Evolutionary conservation across 23 tunicate species (phyloP).

Genomic region (Trididemnum nubilum): DNA sequence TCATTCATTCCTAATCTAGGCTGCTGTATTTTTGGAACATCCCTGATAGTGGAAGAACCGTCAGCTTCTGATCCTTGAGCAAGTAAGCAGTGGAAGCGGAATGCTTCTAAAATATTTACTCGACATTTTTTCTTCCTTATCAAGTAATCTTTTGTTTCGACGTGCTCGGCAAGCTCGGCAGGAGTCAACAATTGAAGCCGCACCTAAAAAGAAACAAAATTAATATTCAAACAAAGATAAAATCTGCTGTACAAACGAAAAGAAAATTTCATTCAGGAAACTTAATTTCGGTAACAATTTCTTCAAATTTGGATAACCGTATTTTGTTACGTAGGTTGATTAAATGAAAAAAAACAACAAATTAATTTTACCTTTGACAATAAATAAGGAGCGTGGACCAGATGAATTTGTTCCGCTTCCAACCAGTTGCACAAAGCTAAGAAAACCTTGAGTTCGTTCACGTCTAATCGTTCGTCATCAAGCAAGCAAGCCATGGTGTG

Average conservation of each 20-base stretch:
- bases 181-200: constrained; percentile 72
- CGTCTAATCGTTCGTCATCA: constrained; percentile 75
- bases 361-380: constrained; percentile 77
- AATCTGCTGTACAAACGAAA: neutral
- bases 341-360: too few relatives aligned
- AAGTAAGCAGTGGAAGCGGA: constrained; percentile 73
- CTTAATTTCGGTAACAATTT: too few relatives aligned
- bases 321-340: neutral
- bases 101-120: constrained; percentile 80
- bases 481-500: constrained; percentile 81
- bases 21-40: constrained; percentile 10
- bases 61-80: constrained; percentile 15
- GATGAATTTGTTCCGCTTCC: constrained; percentile 78
- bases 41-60: neutral
- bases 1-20: constrained; percentile 31
- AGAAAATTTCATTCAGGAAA: too few relatives aligned
- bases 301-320: too few relatives aligned
- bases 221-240: too few relatives aligned
- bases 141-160: constrained; percentile 83
- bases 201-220: constrained; percentile 36
- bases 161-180: constrained; percentile 74
- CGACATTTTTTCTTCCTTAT: constrained; percentile 90
- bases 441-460: constrained; percentile 76
- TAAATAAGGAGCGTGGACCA: constrained; percentile 86
- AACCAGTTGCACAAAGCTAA: constrained; percentile 76